phyloP scores from a whole-genome alignment of 2,113 vertebrate species.

The Hippocampus barbouri region DNA sequence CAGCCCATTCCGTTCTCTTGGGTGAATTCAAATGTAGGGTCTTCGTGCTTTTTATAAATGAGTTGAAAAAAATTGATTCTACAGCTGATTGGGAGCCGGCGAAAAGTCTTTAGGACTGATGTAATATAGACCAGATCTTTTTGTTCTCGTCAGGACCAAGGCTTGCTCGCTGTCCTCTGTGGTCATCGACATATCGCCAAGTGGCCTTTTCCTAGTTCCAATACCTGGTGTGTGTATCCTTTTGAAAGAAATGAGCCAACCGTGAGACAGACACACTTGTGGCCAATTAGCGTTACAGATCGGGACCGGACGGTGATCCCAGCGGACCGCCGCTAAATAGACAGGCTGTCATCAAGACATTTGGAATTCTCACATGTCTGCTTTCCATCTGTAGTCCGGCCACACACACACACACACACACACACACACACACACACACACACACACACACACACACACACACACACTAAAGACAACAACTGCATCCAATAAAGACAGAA shows the following conservation, averaged over 20 bases:
- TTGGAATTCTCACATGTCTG: constrained; percentile 56
- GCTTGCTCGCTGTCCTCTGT: no score
- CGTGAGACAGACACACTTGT: constrained; percentile 56
- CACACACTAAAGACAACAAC: constrained; percentile 27
- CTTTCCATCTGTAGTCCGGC: constrained; percentile 49
- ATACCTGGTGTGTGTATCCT: background rate
- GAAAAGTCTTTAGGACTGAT: no score
- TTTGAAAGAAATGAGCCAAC: constrained; percentile 22
- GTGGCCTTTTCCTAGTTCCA: background rate
- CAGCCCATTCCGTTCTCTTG: no score
- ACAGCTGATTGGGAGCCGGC: no score
- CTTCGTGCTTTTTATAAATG: no score
- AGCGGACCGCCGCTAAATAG: constrained; percentile 52
- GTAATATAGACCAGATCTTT: no score
- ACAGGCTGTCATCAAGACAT: constrained; percentile 59
- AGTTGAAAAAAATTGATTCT: no score
- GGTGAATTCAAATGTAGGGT: no score
- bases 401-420: constrained; percentile 19
- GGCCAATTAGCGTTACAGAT: constrained; percentile 58
- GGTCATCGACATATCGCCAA: background rate
- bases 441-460: background rate
- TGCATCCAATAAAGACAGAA: constrained; percentile 63
- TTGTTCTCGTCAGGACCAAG: no score
- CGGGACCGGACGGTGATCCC: constrained; percentile 40
- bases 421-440: no score